These are phyloP conservation scores for Cantharis rufa DNA, from an alignment of 2,888 invertebrate species.

Conservation along the genomic window DNA sequence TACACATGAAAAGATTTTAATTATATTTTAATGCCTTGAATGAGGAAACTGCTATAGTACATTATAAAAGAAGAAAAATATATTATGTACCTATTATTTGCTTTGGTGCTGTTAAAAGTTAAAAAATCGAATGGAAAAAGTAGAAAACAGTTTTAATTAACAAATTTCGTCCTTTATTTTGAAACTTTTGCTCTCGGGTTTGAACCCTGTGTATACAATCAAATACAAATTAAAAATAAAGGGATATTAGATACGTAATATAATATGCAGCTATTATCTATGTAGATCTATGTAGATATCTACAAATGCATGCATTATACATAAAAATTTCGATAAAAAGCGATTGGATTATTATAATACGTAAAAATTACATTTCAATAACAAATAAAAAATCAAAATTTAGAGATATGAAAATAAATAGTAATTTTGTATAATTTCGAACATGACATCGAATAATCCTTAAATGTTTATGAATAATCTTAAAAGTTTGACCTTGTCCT, in stretches of 20 bases:
- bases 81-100: no score
- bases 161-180: no score
- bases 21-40: no score
- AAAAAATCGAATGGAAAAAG: no score
- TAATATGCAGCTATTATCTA: background rate
- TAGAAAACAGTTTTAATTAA: no score
- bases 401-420: background rate
- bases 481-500: constrained; percentile 8
- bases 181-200: no score
- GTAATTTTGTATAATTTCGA: background rate
- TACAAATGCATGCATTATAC: background rate
- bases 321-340: background rate
- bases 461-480: background rate
- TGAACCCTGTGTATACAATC: background rate
- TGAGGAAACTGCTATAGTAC: no score
- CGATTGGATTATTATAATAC: background rate
- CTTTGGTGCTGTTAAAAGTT: no score
- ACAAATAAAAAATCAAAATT: background rate
- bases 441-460: background rate
- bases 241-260: background rate
- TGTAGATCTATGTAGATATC: background rate
- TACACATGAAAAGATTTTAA: no score
- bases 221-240: background rate
- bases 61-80: no score
- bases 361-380: background rate